Conservation (phyloP, 2,888 invertebrate genomes). For the Busseola fusca region DNA sequence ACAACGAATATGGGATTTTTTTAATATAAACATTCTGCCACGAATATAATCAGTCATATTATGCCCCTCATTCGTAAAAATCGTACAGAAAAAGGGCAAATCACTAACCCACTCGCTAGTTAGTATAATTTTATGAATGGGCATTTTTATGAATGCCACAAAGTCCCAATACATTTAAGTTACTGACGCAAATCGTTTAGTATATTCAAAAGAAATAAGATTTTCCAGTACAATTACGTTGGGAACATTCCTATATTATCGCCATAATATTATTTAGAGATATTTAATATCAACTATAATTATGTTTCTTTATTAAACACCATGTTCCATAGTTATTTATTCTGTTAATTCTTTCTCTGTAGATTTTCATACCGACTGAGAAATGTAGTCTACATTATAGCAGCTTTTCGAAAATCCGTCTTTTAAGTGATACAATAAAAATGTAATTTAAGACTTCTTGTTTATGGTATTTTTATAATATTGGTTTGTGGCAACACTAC, state of each 20-base stretch:
- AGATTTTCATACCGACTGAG: constrained; percentile 44
- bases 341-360: constrained; percentile 4
- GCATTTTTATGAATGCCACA: not conserved
- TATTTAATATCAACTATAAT: constrained; percentile 23
- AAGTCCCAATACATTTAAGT: constrained; percentile 8
- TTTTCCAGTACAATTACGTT: constrained; percentile 23
- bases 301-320: constrained; percentile 18
- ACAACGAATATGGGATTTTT: not conserved
- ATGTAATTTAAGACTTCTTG: not conserved
- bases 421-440: not conserved
- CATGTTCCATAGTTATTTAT: constrained; percentile 11
- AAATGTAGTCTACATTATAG: constrained; percentile 7
- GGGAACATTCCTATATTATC: constrained; percentile 46
- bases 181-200: constrained; percentile 47
- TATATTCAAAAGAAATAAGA: constrained; percentile 30
- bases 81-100: not conserved
- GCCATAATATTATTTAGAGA: constrained; percentile 46
- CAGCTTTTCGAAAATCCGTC: constrained; percentile 25
- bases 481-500: no score
- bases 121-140: no score
- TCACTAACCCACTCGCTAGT: not conserved
- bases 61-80: not conserved
- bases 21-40: not conserved
- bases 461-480: not conserved
- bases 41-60: not conserved